Conservation (phyloP, 1,140 invertebrate genomes). For the Heliothis virescens region DNA sequence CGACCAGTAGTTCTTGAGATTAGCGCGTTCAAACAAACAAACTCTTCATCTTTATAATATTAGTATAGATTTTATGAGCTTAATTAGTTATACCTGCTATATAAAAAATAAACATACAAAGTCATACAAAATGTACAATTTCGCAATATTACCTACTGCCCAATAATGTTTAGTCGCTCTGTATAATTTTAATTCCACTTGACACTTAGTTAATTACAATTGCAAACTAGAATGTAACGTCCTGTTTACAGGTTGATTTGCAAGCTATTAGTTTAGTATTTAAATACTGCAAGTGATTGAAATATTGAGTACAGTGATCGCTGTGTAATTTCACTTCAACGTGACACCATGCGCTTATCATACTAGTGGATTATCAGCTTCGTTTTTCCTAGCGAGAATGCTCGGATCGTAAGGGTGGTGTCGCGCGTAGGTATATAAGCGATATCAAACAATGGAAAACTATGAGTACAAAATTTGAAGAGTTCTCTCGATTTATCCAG, state of each 20-base stretch:
- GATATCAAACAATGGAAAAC: too few relatives aligned
- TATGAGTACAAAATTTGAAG: too few relatives aligned
- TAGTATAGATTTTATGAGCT: too few relatives aligned
- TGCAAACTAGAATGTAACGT: neutral
- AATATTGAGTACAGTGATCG: neutral
- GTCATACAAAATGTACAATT: neutral
- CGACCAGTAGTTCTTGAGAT: too few relatives aligned
- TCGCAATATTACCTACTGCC: neutral
- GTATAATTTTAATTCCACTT: constrained; percentile 20
- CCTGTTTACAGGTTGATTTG: constrained; percentile 8
- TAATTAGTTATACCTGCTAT: too few relatives aligned
- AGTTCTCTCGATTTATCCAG: too few relatives aligned
- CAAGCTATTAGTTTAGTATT: constrained; percentile 18
- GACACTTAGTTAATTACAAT: constrained; percentile 19
- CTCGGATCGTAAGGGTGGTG: too few relatives aligned
- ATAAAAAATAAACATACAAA: too few relatives aligned
- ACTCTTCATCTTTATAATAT: too few relatives aligned
- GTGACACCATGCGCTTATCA: neutral
- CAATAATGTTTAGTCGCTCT: neutral
- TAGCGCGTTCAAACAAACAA: too few relatives aligned
- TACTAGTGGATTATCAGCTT: neutral
- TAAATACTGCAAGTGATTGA: constrained; percentile 1
- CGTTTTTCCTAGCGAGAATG: too few relatives aligned
- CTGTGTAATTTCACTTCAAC: neutral
- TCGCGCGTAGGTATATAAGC: too few relatives aligned